Evolutionary conservation across 1,140 invertebrate genomes (phyloP).

Genomic region (Lysiphlebus fabarum): DNA sequence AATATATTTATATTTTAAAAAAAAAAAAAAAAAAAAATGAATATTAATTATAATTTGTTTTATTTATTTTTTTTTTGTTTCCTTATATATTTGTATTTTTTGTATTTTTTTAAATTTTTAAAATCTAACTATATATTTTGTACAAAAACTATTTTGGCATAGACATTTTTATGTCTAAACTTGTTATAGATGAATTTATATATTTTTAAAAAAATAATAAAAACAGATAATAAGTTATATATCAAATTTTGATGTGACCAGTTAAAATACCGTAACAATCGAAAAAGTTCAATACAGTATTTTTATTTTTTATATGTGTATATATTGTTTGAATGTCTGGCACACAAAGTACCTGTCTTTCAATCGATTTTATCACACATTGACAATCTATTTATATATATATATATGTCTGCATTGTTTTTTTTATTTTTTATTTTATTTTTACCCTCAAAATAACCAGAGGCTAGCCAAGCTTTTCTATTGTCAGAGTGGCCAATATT

Average conservation of each 20-base stretch:
- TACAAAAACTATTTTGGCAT: constrained; percentile 43
- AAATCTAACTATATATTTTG: constrained; percentile 20
- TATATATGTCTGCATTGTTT: no score
- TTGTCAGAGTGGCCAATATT: no score
- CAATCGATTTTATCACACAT: no score
- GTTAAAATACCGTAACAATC: constrained; percentile 8
- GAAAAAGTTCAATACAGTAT: not conserved
- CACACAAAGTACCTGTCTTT: no score
- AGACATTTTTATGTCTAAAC: not conserved
- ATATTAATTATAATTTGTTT: no score
- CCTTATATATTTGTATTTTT: no score
- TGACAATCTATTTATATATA: no score
- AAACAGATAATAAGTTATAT: constrained; percentile 28
- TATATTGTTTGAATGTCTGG: constrained; percentile 1
- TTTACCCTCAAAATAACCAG: no score
- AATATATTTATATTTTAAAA: constrained; percentile 9
- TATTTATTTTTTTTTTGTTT: no score
- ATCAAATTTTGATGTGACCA: not conserved
- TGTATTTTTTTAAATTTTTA: not conserved
- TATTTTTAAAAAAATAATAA: constrained; percentile 18
- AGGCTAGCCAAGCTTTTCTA: no score
- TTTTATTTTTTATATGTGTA: not conserved
- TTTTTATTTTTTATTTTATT: no score
- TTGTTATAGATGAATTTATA: not conserved
- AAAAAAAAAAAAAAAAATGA: no score